phyloP scores from a whole-genome alignment of 1,140 invertebrate genomes.

The Drosophila sp. region DNA sequence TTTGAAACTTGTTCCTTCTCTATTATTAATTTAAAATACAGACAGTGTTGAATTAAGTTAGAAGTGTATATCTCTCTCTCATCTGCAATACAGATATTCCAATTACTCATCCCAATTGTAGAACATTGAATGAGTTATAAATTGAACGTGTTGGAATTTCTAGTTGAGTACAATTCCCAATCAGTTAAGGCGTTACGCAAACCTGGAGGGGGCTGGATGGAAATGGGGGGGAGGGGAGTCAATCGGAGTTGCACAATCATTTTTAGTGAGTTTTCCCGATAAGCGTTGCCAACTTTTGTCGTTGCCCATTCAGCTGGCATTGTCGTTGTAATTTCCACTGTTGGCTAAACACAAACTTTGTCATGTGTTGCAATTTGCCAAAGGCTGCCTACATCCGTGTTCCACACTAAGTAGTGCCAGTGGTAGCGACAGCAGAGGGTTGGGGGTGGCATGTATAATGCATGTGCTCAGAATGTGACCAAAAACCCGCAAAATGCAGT shows the following conservation, averaged over 20 bases:
- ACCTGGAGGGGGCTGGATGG: background rate
- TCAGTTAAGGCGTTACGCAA: slow-evolving; percentile 19
- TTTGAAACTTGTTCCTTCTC: no score
- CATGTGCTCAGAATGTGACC: slow-evolving; percentile 64
- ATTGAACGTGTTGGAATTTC: slow-evolving; percentile 24
- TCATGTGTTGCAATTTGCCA: slow-evolving; percentile 60
- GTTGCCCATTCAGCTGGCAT: background rate
- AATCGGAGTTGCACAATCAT: slow-evolving; percentile 43
- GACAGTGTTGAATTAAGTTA: slow-evolving; percentile 10
- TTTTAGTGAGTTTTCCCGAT: slow-evolving; percentile 40
- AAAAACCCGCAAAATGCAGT: slow-evolving; percentile 61
- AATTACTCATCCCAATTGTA: slow-evolving; percentile 9
- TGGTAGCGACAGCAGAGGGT: no score
- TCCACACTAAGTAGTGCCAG: background rate
- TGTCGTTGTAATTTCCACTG: slow-evolving; percentile 63
- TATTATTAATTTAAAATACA: background rate
- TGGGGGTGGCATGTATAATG: slow-evolving; percentile 62
- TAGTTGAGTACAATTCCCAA: slow-evolving; percentile 15
- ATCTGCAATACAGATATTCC: slow-evolving; percentile 23
- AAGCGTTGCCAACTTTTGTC: slow-evolving; percentile 33
- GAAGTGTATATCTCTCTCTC: background rate
- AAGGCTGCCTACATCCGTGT: slow-evolving; percentile 38
- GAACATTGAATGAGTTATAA: slow-evolving; percentile 24
- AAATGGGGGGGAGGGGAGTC: background rate
- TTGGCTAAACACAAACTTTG: slow-evolving; percentile 76